phyloP scores from a whole-genome alignment of 2,113 vertebrate genomes.

The Orthonyx spaldingii region DNA sequence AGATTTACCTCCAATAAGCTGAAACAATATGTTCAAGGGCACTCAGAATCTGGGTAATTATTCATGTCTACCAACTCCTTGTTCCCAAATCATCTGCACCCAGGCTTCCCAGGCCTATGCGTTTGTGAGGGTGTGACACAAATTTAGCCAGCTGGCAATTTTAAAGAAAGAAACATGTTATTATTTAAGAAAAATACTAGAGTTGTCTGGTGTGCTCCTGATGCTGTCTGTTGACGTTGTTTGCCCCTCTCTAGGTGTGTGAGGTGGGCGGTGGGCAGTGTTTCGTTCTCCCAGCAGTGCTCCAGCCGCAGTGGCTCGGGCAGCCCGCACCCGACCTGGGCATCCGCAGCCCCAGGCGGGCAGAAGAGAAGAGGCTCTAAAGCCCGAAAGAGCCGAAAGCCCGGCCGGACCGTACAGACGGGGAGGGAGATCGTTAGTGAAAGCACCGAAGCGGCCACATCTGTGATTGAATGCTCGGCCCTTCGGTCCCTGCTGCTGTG shows the following conservation, averaged over 20 bases:
- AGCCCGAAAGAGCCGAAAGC: not conserved
- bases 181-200: rapidly evolving
- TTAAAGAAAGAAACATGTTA: not conserved
- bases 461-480: constrained; percentile 61
- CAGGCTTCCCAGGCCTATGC: not conserved
- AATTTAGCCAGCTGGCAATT: not conserved
- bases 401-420: not conserved
- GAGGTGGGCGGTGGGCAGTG: not conserved
- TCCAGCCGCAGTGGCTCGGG: not conserved
- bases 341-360: not conserved
- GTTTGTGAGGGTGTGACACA: rapidly evolving
- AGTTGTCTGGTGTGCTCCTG: too few relatives aligned
- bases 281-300: rapidly evolving
- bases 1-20: not conserved
- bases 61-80: not conserved
- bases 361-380: not conserved
- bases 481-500: constrained; percentile 65
- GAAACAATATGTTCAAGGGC: not conserved
- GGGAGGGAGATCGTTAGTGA: not conserved
- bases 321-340: not conserved
- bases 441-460: constrained; percentile 58
- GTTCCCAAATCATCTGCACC: not conserved
- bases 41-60: not conserved
- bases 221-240: rapidly evolving
- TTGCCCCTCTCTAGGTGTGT: rapidly evolving